Evolutionary conservation across 2,797 vertebrate species (phyloP), one percentile per base, ranked within the genome.

Genomic region (Heliangelus exortis): DNA sequence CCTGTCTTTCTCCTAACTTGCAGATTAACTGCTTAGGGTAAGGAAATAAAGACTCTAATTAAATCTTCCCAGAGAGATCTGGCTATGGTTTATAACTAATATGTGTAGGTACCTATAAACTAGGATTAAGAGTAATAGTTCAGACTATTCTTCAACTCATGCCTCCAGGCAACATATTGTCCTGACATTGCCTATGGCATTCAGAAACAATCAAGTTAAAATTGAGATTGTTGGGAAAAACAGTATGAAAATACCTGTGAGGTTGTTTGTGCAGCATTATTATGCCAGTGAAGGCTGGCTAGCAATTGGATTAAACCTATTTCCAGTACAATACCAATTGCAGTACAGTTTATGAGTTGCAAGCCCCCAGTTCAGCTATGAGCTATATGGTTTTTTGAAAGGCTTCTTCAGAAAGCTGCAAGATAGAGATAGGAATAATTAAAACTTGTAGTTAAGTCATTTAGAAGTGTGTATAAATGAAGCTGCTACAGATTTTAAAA

Each of bases 201-300:
- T 91, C 93, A 91, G 75, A 83, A 87, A 77, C 39, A 81, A 95
- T 94, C 72, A 93, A 91, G 75, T 87, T 85, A 93, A 96, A 96
- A 95, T 67, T 83, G 78, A 87, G 89, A 92, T 89, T 93, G 91
- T 50, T 95, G 93, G 89, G 72, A 95, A 93, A 96, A 89, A 39
- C 75, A 84, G 76, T 76, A 68, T 82, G 57, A 53, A 45, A 3
- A 39, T 93, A 68, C 78, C 81, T 83, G 57, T 74, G 68, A 81
- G 65, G 50, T 84, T 89, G 80, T 95, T 96, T 82, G 77, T 90
- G 95, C 89, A 77, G 61, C 69, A 71, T 63, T 93, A 79, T 95
- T 90, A 89, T 84, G 89, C 61, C 61, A 65, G 57, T 71, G 68
- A 92, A 93, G 31, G 31, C 4, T 91, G 87, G 57, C 81, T 93